phyloP scores from a whole-genome alignment of 2,113 vertebrate genomes.

The Smithornis capensis region DNA sequence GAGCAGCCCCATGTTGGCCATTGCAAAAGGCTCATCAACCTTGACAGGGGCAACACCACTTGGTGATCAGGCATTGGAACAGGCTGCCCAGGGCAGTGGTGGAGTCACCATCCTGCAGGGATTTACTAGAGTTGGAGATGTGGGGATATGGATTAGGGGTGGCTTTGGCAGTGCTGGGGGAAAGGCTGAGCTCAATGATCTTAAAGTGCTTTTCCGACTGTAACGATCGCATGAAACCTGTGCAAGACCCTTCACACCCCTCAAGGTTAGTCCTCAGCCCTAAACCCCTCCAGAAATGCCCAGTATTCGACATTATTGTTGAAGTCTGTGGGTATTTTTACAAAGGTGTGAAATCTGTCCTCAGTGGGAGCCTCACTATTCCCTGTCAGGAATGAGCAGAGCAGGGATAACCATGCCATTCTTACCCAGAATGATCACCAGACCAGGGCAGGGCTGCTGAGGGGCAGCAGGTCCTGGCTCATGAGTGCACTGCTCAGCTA shows the following conservation, averaged over 20 bases:
- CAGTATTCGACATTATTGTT: neutral
- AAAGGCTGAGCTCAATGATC: neutral
- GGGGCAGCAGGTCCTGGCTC: neutral
- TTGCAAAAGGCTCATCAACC: neutral
- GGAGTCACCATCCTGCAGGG: neutral
- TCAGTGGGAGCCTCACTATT: neutral
- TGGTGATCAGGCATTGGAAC: neutral
- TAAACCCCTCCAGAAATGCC: neutral
- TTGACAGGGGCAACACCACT: neutral
- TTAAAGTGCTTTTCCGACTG: neutral
- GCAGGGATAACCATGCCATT: neutral
- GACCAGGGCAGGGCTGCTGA: neutral
- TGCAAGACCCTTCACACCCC: neutral
- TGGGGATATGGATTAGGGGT: neutral
- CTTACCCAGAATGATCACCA: rapidly evolving
- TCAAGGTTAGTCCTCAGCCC: neutral
- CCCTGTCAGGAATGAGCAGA: neutral
- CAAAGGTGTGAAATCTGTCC: neutral
- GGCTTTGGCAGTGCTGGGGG: neutral
- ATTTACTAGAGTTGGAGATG: neutral
- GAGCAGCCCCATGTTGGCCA: neutral
- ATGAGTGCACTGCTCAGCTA: rapidly evolving
- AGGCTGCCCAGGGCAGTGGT: neutral
- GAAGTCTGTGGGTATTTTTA: neutral
- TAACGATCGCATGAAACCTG: neutral